A percentile compares a stretch with the other conserved stretches of the same genome.
phyloP scores from a whole-genome alignment of 2,113 vertebrate genomes.

The Chlorodrepanis virens region DNA sequence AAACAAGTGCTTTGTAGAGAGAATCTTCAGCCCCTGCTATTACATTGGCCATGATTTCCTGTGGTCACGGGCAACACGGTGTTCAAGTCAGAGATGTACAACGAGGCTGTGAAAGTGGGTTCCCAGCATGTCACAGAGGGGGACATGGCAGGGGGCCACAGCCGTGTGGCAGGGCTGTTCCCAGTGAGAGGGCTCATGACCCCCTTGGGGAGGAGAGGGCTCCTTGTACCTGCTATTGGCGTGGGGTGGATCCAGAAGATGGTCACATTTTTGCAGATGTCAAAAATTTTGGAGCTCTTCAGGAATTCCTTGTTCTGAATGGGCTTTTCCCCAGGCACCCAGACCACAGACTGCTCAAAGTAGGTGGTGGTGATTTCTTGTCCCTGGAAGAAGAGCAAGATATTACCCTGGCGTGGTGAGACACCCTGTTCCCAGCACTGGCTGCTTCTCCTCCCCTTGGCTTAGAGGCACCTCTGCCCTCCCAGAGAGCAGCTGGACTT shows the following conservation, averaged over 20 bases:
- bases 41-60: neutral
- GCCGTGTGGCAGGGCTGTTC: neutral
- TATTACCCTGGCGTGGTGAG: accelerated
- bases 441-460: neutral
- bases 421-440: neutral
- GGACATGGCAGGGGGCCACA: neutral
- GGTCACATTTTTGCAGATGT: slow-evolving; percentile 77
- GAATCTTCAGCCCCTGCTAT: neutral
- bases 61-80: neutral
- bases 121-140: neutral
- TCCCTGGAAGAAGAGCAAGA: slow-evolving; percentile 62
- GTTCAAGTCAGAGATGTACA: neutral
- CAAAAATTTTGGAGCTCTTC: slow-evolving; percentile 77
- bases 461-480: neutral
- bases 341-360: slow-evolving; percentile 78
- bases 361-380: slow-evolving; percentile 77
- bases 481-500: neutral
- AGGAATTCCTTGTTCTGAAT: slow-evolving; percentile 81
- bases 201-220: neutral
- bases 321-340: slow-evolving; percentile 78
- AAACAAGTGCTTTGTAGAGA: neutral
- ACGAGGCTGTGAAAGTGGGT: neutral
- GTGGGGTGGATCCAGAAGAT: slow-evolving; percentile 80
- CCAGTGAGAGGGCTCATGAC: neutral
- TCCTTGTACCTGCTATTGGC: slow-evolving; percentile 69